Conservation (phyloP, 2,797 vertebrate genomes). For the Lepus townsendii region DNA sequence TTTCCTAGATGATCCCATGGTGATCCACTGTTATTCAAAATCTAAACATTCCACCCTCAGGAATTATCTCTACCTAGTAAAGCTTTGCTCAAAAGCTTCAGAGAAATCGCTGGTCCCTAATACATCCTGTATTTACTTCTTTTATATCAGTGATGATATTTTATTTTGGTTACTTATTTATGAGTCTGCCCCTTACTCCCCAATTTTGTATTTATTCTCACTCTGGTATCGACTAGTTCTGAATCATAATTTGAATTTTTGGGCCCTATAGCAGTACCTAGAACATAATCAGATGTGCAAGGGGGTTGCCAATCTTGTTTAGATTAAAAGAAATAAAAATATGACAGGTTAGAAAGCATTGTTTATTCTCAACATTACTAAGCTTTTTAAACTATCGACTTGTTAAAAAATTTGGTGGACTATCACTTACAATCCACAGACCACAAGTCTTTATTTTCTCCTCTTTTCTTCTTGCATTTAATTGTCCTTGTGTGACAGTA, state of each 20-base stretch:
- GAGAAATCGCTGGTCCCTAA: not conserved
- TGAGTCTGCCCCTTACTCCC: not conserved
- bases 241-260: not conserved
- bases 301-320: not conserved
- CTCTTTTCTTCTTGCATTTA: not conserved
- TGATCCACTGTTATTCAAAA: not conserved
- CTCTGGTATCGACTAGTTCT: not conserved
- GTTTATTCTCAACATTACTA: slow-evolving; percentile 9
- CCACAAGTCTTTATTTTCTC: not conserved
- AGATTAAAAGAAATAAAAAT: slow-evolving; percentile 1
- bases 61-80: not conserved
- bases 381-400: not conserved
- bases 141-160: not conserved
- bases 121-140: not conserved
- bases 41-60: not conserved
- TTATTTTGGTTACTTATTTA: slow-evolving; percentile 55
- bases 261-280: not conserved
- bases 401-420: not conserved
- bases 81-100: not conserved
- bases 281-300: not conserved
- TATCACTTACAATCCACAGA: not conserved
- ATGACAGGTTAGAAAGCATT: not conserved
- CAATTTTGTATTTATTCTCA: slow-evolving; percentile 38
- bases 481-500: slow-evolving; percentile 40
- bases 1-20: not conserved